A percentile compares a stretch with the other conserved stretches of the same genome.
Conservation (phyloP, 2,797 vertebrate species). For the Acropternis orthonyx region DNA sequence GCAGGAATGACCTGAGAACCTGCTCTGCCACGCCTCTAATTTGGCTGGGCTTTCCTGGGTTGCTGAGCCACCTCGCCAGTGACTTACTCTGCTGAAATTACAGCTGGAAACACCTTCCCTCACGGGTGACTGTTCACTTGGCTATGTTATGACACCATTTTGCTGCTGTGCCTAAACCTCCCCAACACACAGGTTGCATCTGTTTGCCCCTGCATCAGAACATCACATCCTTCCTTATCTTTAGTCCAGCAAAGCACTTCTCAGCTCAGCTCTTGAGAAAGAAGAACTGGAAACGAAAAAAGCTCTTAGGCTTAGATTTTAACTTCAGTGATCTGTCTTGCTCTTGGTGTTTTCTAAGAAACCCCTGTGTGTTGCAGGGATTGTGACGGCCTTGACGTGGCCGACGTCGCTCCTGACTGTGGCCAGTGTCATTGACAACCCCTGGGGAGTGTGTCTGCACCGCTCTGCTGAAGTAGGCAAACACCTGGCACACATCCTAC, state of each 20-base stretch:
- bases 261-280: slow-evolving; percentile 27
- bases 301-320: background rate
- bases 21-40: background rate
- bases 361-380: slow-evolving; percentile 75
- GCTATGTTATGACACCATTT: background rate
- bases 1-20: background rate
- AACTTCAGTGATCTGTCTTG: background rate
- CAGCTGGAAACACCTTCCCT: background rate
- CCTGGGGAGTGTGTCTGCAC: slow-evolving; percentile 94
- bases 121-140: background rate
- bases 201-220: background rate
- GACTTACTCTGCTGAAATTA: background rate
- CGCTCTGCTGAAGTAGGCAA: slow-evolving; percentile 94
- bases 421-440: slow-evolving; percentile 93
- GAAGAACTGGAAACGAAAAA: slow-evolving; percentile 14
- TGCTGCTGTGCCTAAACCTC: background rate
- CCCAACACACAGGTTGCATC: background rate
- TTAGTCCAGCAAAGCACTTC: background rate
- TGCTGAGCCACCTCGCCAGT: background rate
- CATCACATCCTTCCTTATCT: slow-evolving; percentile 43
- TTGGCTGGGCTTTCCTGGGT: background rate
- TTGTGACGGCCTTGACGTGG: slow-evolving; percentile 91
- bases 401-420: slow-evolving; percentile 88
- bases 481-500: slow-evolving; percentile 91
- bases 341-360: background rate